Evolutionary conservation across 2,888 invertebrate genomes (phyloP), one percentile per base, ranked within the genome.

Genomic region (Pseudanteris insignis): DNA sequence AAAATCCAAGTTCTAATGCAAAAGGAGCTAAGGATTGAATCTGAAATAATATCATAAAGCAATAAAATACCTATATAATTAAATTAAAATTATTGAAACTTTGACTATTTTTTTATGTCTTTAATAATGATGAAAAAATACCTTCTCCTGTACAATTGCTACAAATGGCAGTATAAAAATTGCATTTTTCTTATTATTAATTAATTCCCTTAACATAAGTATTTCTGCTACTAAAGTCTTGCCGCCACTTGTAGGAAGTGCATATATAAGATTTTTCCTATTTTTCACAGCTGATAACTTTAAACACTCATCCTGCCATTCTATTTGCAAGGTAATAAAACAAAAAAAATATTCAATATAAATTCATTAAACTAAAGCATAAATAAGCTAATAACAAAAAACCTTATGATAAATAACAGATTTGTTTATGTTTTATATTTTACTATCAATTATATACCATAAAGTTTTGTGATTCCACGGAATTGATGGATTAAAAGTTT

Each of bases 161-260:
- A 98, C 94, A 83, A 91, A 98, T 0, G 98, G 98, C 57, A 98
- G 81, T 67, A 98, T 87, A 67, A 98, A 91, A 12, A 98, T 81
- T 7, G 88, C 93, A 84, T 96, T 93, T 68, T 86, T 89, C 72
- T 89, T 87, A 44, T 88, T 84, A 65, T 90, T 89, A 6, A 96
- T 79, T 3, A 97, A 81, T 82, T 96, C 94, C 30, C 89, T 84
- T 10, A 97, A 81, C 84, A 98, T 94, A 36, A 98, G 83, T 57
- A 98, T 90, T 81, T 98, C 98, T 0, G 98, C 96, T 7, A 98
- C 96, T 15, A 98, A 82, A 1, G 98, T 98, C 83, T 98, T 98
- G 0, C 97, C 98, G 1, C 97, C 97, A 75, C 96, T 96, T 0
- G 97, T 98, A 0, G 98, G 97, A 29, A 97, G 80, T 0, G 94